Evolutionary conservation across 2,888 invertebrate genomes (phyloP).

Genomic region (Ectropis crepuscularia): DNA sequence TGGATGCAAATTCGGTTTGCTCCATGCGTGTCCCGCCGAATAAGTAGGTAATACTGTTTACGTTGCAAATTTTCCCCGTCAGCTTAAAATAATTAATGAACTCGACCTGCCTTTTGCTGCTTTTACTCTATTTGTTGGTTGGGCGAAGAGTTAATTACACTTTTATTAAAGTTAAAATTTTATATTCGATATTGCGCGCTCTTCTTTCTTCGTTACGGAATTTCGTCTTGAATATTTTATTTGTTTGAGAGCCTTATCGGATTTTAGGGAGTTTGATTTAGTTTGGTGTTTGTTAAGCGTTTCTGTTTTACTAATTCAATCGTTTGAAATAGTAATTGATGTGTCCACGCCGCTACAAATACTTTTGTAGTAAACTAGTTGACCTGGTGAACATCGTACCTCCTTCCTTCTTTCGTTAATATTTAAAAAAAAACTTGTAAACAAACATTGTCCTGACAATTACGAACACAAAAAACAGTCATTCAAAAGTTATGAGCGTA

Average conservation of each 20-base stretch:
- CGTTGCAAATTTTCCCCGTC: slow-evolving; percentile 47
- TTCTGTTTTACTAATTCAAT: no score
- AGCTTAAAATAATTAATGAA: slow-evolving; percentile 53
- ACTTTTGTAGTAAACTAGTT: no score
- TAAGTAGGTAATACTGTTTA: slow-evolving; percentile 40
- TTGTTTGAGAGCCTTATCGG: neutral
- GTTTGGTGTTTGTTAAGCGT: neutral
- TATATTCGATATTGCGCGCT: slow-evolving; percentile 39
- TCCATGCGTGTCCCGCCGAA: slow-evolving; percentile 31
- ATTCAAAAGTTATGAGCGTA: no score
- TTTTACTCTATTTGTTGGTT: slow-evolving; percentile 50
- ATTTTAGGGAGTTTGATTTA: no score
- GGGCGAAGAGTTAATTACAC: slow-evolving; percentile 46
- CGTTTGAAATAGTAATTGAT: no score
- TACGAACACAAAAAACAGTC: no score
- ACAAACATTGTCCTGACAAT: no score
- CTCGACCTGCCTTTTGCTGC: slow-evolving; percentile 44
- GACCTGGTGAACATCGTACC: no score
- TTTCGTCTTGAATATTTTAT: slow-evolving; percentile 20
- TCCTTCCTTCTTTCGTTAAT: no score
- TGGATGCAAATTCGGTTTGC: slow-evolving; percentile 37
- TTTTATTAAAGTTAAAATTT: slow-evolving; percentile 43
- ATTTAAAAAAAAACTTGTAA: no score
- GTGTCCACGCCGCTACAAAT: no score
- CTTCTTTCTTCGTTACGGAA: slow-evolving; percentile 22